Evolutionary conservation across 2,113 vertebrate genomes (phyloP), one percentile per base, ranked within the genome.

Genomic region (Ploceus nigricollis): DNA sequence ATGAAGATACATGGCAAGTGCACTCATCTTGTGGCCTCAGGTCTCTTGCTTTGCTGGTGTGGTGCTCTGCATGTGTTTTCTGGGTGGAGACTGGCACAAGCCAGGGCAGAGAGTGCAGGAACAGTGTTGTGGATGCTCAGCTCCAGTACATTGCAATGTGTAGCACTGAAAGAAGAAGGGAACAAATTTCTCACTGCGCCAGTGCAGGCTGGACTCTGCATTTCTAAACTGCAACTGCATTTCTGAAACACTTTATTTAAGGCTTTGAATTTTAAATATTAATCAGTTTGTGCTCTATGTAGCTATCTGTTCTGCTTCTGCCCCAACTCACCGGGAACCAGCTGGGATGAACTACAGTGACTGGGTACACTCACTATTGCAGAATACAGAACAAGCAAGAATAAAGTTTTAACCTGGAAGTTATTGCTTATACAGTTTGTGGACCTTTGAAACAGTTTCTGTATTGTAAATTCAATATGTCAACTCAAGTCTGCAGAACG

Each of bases 131-230:
- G 50, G 48, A 37, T 83, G 23, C 28, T 72, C 58, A 8, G 1
- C 15, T 35, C 37, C 6, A 13, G 40, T 18, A 15, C 15, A 9
- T 10, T 0, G 0, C 0, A 2, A 4, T 27, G 16, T 40, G 19
- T 53, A 72, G 17, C 24, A 30, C 50, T 30, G 37, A 61, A 24
- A 30, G 37, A 89, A 83, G 50, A 89, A 28, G 7, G 28, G 37
- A 61, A 35, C 3, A 44, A 48, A 45, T 25, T n/a, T 50, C 25
- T 50, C 27, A 14, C 13, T 45, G 4, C 37, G 33, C 6, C 25
- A 42, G 11, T 21, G 44, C 17, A 39, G 30, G 8, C 44, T 79
- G 35, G 47, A 71, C 13, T 37, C 28, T 12, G 30, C 11, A 35
- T 82, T 89, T 71, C 70, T 71, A 39, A 93, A 73, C 15, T n/a